A percentile compares a stretch with the other conserved stretches of the same genome.
Evolutionary conservation across 2,888 invertebrate genomes (phyloP).

Genomic region (Stenurella melanura): DNA sequence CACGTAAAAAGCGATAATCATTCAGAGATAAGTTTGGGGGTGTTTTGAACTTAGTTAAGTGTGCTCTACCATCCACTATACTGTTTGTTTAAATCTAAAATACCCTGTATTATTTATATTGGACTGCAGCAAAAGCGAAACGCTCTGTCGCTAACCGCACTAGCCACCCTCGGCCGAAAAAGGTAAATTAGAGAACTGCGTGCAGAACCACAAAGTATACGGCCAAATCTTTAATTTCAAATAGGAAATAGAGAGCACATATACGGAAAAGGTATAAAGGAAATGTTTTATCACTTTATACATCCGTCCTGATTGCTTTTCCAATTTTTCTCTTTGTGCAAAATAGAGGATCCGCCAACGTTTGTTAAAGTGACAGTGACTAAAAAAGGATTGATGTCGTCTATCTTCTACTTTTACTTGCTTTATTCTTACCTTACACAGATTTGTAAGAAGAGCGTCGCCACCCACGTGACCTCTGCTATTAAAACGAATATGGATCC

Average conservation of each 20-base stretch:
- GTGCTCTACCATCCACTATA: too few species aligned
- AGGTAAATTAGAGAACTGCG: conserved; percentile 9
- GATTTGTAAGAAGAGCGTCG: conserved; percentile 77
- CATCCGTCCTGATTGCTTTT: conserved; percentile 38
- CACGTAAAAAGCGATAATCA: too few species aligned
- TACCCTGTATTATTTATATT: not conserved
- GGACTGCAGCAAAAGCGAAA: not conserved
- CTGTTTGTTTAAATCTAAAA: too few species aligned
- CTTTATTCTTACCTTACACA: conserved; percentile 59
- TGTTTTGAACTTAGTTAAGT: too few species aligned
- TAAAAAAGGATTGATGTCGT: conserved; percentile 33
- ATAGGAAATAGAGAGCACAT: conserved; percentile 22
- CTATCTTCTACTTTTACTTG: conserved; percentile 38
- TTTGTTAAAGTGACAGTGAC: conserved; percentile 36
- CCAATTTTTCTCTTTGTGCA: conserved; percentile 34
- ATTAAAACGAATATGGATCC: conserved; percentile 77
- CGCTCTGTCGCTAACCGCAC: not conserved
- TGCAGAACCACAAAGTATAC: conserved; percentile 32
- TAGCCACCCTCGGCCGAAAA: too few species aligned
- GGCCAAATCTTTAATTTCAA: conserved; percentile 28
- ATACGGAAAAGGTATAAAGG: conserved; percentile 28
- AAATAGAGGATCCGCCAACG: conserved; percentile 17
- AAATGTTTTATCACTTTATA: conserved; percentile 39
- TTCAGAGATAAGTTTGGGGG: too few species aligned
- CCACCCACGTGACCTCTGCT: conserved; percentile 80